A percentile compares a stretch with the other conserved stretches of the same genome.
Conservation (phyloP, 2,113 vertebrate species). For the Myrmecophaga tridactyla region DNA sequence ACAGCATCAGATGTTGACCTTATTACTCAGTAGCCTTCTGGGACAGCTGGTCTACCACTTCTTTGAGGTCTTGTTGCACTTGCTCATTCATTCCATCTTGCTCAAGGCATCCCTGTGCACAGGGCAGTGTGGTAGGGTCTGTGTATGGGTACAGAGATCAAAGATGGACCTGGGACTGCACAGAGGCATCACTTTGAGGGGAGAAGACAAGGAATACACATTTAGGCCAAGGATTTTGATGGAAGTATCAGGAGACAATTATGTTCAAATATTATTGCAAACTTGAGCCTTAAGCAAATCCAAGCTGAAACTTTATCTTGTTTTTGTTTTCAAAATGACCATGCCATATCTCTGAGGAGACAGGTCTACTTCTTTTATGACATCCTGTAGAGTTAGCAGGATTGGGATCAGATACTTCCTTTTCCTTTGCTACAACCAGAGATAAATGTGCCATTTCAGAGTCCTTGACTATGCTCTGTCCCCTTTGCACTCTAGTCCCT, state of each 20-base stretch:
- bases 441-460: constrained; percentile 62
- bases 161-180: not conserved
- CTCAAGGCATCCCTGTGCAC: not conserved
- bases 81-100: not conserved
- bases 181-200: not conserved
- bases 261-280: not conserved
- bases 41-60: not conserved
- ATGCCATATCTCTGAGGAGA: not conserved
- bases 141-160: not conserved
- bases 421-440: constrained; percentile 73
- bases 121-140: not conserved
- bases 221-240: not conserved
- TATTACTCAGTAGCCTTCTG: not conserved
- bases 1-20: accelerated
- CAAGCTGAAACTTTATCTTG: not conserved
- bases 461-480: not conserved
- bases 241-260: not conserved
- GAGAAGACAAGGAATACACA: not conserved
- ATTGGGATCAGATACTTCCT: constrained; percentile 51
- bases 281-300: not conserved
- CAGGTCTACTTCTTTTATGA: not conserved
- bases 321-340: not conserved
- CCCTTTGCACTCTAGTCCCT: not conserved
- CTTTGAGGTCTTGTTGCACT: not conserved
- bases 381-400: constrained; percentile 38